Conservation (phyloP, 2,888 invertebrate species). For the Masnerella sp. region DNA sequence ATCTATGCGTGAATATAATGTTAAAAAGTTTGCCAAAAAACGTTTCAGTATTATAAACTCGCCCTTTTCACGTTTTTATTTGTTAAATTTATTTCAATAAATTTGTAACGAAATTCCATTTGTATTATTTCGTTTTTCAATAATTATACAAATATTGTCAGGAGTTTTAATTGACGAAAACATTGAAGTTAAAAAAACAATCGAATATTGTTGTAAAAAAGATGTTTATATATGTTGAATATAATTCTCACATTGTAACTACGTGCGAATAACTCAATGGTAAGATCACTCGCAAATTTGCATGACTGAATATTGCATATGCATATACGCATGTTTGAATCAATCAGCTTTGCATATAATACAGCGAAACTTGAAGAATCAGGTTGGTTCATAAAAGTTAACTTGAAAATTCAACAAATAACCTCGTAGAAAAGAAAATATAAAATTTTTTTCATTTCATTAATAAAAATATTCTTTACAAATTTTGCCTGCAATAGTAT, state of each 20-base stretch:
- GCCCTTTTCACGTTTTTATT: no score
- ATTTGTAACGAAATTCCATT: no score
- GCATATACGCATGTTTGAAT: slow-evolving; percentile 48
- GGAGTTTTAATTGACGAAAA: neutral
- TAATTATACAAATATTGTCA: no score
- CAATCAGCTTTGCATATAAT: slow-evolving; percentile 58
- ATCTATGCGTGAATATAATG: slow-evolving; percentile 9
- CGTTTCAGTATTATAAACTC: no score
- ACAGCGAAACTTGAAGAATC: slow-evolving; percentile 32
- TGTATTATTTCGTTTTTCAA: no score
- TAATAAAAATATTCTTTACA: no score
- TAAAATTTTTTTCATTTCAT: no score
- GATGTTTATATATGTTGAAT: slow-evolving; percentile 13
- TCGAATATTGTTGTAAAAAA: neutral
- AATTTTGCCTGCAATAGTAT: no score
- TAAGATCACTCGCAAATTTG: slow-evolving; percentile 52
- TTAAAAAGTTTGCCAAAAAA: slow-evolving; percentile 32
- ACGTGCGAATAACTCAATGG: slow-evolving; percentile 39
- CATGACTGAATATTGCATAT: slow-evolving; percentile 52
- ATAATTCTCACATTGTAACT: slow-evolving; percentile 25
- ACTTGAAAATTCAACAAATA: slow-evolving; percentile 12
- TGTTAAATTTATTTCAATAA: no score
- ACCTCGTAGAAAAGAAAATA: no score
- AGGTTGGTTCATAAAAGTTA: slow-evolving; percentile 31
- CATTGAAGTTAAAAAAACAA: neutral